A percentile compares a stretch with the other conserved stretches of the same genome.
Evolutionary conservation across 2,113 vertebrate genomes (phyloP).

Genomic region (Thalassarche chlororhynchos): DNA sequence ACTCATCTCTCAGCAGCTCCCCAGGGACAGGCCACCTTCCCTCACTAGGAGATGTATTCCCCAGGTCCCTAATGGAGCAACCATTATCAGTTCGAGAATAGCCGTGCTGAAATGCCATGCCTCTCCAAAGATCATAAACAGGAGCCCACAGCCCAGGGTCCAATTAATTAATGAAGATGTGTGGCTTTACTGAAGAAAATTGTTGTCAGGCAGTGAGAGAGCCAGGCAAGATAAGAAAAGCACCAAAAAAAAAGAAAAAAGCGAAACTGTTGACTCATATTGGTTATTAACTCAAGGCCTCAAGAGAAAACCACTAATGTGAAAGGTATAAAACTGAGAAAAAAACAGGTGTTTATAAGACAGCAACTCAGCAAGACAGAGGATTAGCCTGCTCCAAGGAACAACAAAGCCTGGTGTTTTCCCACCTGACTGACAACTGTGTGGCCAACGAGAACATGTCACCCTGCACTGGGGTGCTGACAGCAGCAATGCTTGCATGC

Average conservation of each 20-base stretch:
- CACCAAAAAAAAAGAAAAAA: not conserved
- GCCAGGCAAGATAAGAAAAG: not conserved
- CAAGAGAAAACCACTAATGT: not conserved
- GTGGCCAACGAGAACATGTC: not conserved
- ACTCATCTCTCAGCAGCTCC: not conserved
- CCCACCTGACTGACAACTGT: not conserved
- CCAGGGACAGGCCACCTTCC: not conserved
- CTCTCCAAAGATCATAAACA: not conserved
- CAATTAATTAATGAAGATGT: not conserved
- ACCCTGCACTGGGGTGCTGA: not conserved
- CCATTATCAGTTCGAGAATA: not conserved
- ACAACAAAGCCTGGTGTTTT: not conserved
- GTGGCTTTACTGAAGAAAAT: not conserved
- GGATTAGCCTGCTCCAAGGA: not conserved
- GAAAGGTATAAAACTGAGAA: not conserved
- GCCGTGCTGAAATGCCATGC: not conserved
- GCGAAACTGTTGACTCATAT: slow-evolving; percentile 1
- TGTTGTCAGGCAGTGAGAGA: not conserved
- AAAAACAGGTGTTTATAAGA: not conserved
- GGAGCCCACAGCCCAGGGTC: not conserved
- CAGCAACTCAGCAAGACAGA: not conserved
- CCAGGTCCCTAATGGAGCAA: not conserved
- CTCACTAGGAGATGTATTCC: not conserved
- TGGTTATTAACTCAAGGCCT: not conserved
- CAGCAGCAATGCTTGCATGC: not conserved